Evolutionary conservation across 23 tunicate species (phyloP).

Genomic region (Oikopleura vanhoeffeni): DNA sequence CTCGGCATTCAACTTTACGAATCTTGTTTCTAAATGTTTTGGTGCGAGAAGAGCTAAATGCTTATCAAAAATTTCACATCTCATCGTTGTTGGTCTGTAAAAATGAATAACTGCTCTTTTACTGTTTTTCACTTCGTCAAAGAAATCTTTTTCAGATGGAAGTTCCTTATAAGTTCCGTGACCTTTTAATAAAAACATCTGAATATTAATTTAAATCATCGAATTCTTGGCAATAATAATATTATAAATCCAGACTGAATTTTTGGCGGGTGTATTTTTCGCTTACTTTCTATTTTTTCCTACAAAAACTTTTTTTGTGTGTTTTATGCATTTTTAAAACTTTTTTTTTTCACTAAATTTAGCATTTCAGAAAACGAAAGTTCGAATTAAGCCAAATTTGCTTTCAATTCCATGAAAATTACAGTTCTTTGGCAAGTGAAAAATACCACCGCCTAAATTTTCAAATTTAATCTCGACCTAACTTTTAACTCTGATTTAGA

Average conservation of each 20-base stretch:
- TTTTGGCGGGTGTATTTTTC: too few species aligned
- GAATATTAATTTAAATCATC: constrained; percentile 17
- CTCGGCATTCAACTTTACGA: constrained; percentile 73
- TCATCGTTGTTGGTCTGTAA: constrained; percentile 42
- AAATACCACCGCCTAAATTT: too few species aligned
- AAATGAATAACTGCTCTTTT: constrained; percentile 79
- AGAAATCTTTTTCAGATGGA: constrained; percentile 91
- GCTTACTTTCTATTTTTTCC: not conserved
- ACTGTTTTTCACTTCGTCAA: constrained; percentile 71
- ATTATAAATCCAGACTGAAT: not conserved
- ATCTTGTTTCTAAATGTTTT: constrained; percentile 70
- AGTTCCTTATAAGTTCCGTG: constrained; percentile 66
- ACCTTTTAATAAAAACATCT: constrained; percentile 84
- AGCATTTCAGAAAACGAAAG: too few species aligned
- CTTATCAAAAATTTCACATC: constrained; percentile 68
- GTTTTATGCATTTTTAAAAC: too few species aligned
- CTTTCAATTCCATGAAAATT: too few species aligned
- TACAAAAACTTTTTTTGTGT: not conserved
- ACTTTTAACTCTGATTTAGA: too few species aligned
- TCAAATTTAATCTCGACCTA: too few species aligned
- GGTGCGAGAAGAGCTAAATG: constrained; percentile 55
- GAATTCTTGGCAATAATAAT: not conserved
- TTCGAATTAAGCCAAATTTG: too few species aligned
- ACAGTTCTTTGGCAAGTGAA: too few species aligned
- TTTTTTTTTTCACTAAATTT: too few species aligned